phyloP scores from a whole-genome alignment of 2,113 vertebrate genomes.

The Micronycteris hirsuta region DNA sequence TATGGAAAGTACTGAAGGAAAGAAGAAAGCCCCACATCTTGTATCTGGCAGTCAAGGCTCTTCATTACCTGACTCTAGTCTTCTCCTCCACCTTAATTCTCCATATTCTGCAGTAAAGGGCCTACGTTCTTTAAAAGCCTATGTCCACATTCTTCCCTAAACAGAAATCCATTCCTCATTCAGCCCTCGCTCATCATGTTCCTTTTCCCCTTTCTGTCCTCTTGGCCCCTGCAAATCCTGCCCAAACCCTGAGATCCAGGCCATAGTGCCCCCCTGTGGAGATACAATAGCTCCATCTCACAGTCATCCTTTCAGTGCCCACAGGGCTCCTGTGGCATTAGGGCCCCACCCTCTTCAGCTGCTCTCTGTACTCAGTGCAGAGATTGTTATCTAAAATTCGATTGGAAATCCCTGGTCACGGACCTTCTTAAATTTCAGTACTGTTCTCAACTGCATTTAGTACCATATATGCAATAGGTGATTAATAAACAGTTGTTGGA shows the following conservation, averaged over 20 bases:
- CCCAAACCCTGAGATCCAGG: background rate
- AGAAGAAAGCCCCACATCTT: background rate
- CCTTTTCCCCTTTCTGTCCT: background rate
- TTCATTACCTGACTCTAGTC: background rate
- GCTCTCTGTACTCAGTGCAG: background rate
- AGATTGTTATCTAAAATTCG: background rate
- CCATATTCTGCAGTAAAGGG: background rate
- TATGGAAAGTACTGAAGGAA: background rate
- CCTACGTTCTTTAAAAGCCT: background rate
- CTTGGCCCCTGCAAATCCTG: background rate
- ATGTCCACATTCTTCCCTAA: background rate
- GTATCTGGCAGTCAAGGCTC: background rate
- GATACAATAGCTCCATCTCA: background rate
- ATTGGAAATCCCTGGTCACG: background rate
- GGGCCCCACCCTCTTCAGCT: background rate
- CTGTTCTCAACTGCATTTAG: background rate
- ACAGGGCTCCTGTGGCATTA: background rate
- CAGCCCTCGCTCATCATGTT: background rate
- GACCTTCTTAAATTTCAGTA: background rate
- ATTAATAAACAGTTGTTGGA: background rate
- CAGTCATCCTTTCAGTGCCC: background rate
- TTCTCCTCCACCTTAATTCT: background rate
- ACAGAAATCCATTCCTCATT: background rate
- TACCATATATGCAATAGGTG: background rate
- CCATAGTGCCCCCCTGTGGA: background rate